Base-by-base conservation (phyloP, 1,140 invertebrate species). In the Drosophila athabasca region DNA sequence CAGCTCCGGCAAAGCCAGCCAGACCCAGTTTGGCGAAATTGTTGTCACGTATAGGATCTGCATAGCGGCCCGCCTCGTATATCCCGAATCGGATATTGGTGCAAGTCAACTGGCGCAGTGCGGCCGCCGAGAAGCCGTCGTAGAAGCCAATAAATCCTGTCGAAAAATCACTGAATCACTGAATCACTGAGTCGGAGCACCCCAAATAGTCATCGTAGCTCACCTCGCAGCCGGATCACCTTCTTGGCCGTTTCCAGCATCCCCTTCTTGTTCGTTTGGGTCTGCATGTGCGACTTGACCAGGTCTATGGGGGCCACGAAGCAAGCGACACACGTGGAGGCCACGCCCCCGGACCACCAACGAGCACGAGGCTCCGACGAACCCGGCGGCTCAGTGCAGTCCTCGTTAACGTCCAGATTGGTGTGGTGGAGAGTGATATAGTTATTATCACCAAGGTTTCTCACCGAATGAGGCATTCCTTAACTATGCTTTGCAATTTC, bases 21-120 rank as follows among this genome's bases (percentile, higher is more conserved):
- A 99, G 83, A 9, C 94, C 81, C 9, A 97, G 95, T 90, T 95
- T 95, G 69, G 94, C 92, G 61, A 93, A 92, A 87, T 97, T 96
- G 19, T 45, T 45, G n/a, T 75, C 55, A 0, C 55, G 4, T 6
- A 60, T 48, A 8, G 82, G 68, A 6, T 95, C 66, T 3, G 95
- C 60, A 75, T 95, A 93, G 79, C 95, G 96, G 1, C 93, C 93
- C 65, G 95, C 94, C 94, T 99, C 98, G 93, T 99, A 99, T 74
- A 99, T 96, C 46, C 96, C 98, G 94, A 99, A 99, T 87, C 98
- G 93, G 17, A 97, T 97, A 15, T 97, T 98, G 3, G 98, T 99
- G 93, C 99, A 99, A n/a, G 98, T 98, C 15, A 98, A 91, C 92
- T 99, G 99, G 54, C 98, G 93, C 15, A 98, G 92, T 24, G 99